Conservation (phyloP, 2,888 invertebrate species). For the Cataglyphis cursor region DNA sequence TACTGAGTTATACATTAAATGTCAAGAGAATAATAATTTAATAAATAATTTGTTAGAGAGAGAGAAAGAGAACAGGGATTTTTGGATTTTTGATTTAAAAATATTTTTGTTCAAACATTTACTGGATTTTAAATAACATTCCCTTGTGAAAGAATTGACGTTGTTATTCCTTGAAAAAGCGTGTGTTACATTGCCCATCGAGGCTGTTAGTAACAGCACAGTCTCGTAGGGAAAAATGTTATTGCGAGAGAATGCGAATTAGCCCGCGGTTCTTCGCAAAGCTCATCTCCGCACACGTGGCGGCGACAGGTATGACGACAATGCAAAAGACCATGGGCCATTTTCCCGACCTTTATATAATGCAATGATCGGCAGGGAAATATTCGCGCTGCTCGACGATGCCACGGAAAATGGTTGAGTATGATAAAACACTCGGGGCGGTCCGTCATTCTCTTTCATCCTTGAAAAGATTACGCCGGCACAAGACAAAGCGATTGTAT, state of each 20-base stretch:
- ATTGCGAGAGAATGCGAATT: conserved; percentile 36
- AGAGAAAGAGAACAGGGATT: background rate
- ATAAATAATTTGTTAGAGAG: conserved; percentile 2
- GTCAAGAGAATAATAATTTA: background rate
- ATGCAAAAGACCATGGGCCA: conserved; percentile 29
- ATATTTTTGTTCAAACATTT: background rate
- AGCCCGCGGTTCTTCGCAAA: conserved; percentile 28
- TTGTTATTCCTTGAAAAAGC: background rate
- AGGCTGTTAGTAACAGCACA: conserved; percentile 8
- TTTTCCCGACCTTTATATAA: conserved; percentile 42
- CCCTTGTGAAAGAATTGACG: background rate
- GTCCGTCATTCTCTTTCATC: conserved; percentile 7
- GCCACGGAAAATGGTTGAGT: background rate
- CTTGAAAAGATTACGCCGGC: conserved; percentile 23
- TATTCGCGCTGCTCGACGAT: conserved; percentile 19
- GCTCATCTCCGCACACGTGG: conserved; percentile 23
- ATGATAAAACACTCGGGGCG: conserved; percentile 31
- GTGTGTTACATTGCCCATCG: background rate
- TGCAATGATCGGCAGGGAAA: background rate
- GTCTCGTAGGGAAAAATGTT: conserved; percentile 11
- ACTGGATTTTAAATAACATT: conserved; percentile 1
- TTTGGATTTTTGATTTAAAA: background rate
- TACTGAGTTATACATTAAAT: background rate
- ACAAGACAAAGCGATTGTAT: background rate
- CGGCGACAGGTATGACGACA: conserved; percentile 32